These are phyloP conservation scores for Abrostola tripartita DNA, from an alignment of 2,888 invertebrate species.

Conservation along the genomic window DNA sequence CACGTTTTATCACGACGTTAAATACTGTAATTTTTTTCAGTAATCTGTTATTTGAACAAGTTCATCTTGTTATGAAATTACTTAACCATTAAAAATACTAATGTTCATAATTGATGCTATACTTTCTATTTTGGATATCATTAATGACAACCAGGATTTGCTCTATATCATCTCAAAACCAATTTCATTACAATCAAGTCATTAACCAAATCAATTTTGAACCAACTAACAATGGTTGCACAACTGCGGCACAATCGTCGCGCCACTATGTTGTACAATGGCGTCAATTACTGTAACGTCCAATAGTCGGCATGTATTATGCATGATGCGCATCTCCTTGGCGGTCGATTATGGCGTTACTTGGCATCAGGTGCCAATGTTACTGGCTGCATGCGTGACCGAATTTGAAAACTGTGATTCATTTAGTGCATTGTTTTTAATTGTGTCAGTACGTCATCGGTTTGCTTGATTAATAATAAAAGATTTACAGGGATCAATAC, in stretches of 20 bases:
- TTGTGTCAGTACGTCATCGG: constrained; percentile 7
- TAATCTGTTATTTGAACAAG: neutral
- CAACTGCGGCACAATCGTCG: constrained; percentile 23
- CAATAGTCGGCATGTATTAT: constrained; percentile 65
- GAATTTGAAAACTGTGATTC: constrained; percentile 51
- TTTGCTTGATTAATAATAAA: too few relatives aligned
- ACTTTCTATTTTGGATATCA: too few relatives aligned
- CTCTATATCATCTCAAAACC: neutral
- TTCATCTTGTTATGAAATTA: too few relatives aligned
- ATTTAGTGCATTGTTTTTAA: constrained; percentile 32
- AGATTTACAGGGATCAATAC: too few relatives aligned
- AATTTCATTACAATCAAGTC: neutral
- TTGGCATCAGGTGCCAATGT: constrained; percentile 65
- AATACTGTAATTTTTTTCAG: neutral
- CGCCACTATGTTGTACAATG: constrained; percentile 28
- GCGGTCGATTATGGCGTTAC: constrained; percentile 64
- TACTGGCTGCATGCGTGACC: constrained; percentile 57
- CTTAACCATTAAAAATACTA: too few relatives aligned
- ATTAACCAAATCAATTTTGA: neutral
- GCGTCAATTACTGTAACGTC: constrained; percentile 31
- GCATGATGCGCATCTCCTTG: constrained; percentile 64
- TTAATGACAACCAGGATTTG: too few relatives aligned
- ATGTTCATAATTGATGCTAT: too few relatives aligned
- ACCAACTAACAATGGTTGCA: neutral
- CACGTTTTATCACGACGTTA: constrained; percentile 9